Percentiles rank a stretch among this genome's conserved stretches.
These are phyloP conservation scores for Stenodema calcarata DNA, from an alignment of 2,888 invertebrate species.

Conservation along the genomic window DNA sequence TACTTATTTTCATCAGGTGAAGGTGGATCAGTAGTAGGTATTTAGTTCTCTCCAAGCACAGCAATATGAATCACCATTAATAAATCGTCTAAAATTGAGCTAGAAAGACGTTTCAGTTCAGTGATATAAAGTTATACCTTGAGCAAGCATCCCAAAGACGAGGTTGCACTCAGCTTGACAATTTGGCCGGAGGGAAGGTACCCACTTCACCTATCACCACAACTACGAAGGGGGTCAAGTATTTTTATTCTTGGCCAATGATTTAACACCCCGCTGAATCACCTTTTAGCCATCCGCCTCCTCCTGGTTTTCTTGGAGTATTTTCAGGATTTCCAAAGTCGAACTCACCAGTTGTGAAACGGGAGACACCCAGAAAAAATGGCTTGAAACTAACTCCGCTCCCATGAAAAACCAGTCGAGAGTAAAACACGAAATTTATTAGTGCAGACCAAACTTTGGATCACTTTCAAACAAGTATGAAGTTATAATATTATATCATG, in stretches of 20 bases:
- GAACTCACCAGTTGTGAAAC: background rate
- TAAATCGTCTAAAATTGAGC: too few relatives aligned
- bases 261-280: conserved; percentile 12
- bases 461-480: too few relatives aligned
- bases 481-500: too few relatives aligned
- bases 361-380: background rate
- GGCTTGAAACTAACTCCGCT: background rate
- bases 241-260: conserved; percentile 36
- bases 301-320: conserved; percentile 1
- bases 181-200: background rate
- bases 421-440: too few relatives aligned
- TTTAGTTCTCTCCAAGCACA: too few relatives aligned
- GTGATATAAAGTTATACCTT: too few relatives aligned
- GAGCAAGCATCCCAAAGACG: background rate
- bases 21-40: too few relatives aligned
- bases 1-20: too few relatives aligned
- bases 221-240: conserved; percentile 27
- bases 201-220: background rate
- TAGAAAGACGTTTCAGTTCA: too few relatives aligned
- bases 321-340: background rate
- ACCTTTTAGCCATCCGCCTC: conserved; percentile 14
- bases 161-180: background rate
- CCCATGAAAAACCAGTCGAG: too few relatives aligned
- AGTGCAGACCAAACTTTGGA: too few relatives aligned
- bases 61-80: too few relatives aligned